Percentiles rank a stretch among this genome's conserved stretches.
phyloP scores from a whole-genome alignment of 2,113 vertebrate genomes.

The Sebastes schlegelii region DNA sequence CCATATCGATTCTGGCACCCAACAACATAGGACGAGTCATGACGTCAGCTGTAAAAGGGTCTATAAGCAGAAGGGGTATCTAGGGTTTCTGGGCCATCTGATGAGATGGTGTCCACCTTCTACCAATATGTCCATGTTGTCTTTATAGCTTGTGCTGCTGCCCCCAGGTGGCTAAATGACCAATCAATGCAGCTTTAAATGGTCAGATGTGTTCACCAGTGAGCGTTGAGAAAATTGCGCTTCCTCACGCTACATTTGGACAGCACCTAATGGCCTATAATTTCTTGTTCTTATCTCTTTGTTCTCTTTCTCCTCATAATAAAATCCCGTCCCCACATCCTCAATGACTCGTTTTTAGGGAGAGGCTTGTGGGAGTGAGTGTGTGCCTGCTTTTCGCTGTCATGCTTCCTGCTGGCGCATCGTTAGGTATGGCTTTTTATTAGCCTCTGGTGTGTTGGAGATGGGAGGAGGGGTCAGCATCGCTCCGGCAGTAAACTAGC shows the following conservation, averaged over 20 bases:
- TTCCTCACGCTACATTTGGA: background rate
- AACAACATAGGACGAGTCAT: no score
- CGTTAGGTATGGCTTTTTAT: constrained; percentile 76
- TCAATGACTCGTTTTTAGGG: constrained; percentile 2
- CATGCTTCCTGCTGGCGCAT: constrained; percentile 55
- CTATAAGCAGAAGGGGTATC: no score
- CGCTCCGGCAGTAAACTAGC: constrained; percentile 57
- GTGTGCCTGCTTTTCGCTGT: constrained; percentile 44
- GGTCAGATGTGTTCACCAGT: background rate
- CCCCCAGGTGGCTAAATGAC: background rate
- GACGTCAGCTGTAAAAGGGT: no score
- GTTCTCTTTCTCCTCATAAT: background rate
- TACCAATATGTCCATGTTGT: background rate
- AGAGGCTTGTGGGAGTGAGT: constrained; percentile 6
- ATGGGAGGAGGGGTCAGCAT: constrained; percentile 37
- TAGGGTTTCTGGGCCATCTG: no score
- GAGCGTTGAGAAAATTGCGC: background rate
- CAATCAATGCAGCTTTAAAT: background rate
- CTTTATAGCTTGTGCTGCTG: background rate
- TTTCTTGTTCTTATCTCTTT: background rate
- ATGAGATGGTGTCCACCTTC: no score
- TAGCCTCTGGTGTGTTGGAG: constrained; percentile 59
- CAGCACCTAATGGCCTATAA: background rate
- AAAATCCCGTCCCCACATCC: background rate
- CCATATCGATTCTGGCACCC: no score